phyloP scores from a whole-genome alignment of 2,113 vertebrate species.

The Ptilorrhoa leucosticta region DNA sequence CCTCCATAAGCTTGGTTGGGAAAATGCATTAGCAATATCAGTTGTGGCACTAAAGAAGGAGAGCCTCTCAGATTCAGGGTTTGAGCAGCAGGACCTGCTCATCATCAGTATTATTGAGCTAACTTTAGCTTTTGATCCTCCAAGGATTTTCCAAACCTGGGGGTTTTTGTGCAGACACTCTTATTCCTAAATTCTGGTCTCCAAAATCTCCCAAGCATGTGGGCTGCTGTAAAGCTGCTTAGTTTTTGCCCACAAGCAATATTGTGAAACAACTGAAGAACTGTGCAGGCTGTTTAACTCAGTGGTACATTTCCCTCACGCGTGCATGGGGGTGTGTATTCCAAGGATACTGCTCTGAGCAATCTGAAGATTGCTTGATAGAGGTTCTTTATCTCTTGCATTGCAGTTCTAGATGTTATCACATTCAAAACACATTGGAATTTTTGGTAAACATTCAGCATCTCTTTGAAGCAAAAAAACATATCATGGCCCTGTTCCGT shows the following conservation, averaged over 20 bases:
- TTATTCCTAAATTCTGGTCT: background rate
- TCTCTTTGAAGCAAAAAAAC: background rate
- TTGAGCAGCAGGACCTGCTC: background rate
- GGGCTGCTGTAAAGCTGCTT: background rate
- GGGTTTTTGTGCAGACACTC: rapidly evolving
- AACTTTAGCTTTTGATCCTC: background rate
- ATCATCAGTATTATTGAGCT: background rate
- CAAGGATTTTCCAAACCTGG: background rate
- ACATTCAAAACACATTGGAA: conserved; percentile 14
- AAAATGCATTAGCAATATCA: background rate
- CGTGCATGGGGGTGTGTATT: background rate
- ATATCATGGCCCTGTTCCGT: background rate
- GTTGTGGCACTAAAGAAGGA: background rate
- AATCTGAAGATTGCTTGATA: background rate
- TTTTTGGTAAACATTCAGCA: background rate
- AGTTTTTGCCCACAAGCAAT: background rate
- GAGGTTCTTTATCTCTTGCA: background rate
- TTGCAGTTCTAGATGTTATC: conserved; percentile 14
- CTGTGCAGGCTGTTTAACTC: background rate
- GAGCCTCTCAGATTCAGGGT: background rate
- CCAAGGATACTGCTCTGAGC: background rate
- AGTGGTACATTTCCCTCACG: background rate
- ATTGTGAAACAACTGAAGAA: background rate
- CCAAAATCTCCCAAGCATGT: background rate
- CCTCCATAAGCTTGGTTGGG: background rate